phyloP scores from a whole-genome alignment of 2,888 invertebrate species.

The Synanthedon vespiformis region DNA sequence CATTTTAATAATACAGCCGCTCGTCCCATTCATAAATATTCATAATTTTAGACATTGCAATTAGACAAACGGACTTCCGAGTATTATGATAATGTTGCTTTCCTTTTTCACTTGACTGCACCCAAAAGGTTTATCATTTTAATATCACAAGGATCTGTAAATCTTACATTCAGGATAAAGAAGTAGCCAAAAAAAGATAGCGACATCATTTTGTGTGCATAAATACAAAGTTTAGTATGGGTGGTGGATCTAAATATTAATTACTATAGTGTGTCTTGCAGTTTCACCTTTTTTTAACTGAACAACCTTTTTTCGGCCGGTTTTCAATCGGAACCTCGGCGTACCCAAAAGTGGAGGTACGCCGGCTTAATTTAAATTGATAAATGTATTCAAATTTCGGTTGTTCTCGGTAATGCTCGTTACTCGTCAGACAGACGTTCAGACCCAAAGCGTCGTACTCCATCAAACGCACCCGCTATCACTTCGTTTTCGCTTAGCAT shows the following conservation, averaged over 20 bases:
- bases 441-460: too few relatives aligned
- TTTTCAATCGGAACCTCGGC: too few relatives aligned
- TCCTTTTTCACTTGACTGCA: neutral
- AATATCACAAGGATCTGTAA: neutral
- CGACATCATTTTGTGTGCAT: neutral
- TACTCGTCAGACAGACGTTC: too few relatives aligned
- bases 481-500: too few relatives aligned
- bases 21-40: constrained; percentile 24
- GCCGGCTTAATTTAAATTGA: too few relatives aligned
- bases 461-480: too few relatives aligned
- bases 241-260: neutral
- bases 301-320: too few relatives aligned
- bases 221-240: neutral
- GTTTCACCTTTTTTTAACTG: too few relatives aligned
- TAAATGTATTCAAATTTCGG: too few relatives aligned
- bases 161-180: neutral
- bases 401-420: too few relatives aligned
- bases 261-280: neutral
- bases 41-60: constrained; percentile 25
- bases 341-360: too few relatives aligned
- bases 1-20: neutral
- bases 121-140: neutral
- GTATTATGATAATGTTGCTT: constrained; percentile 24
- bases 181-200: neutral
- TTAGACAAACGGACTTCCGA: constrained; percentile 34